Evolutionary conservation across 1,140 invertebrate genomes (phyloP).

Genomic region (Ruditapes philippinarum): DNA sequence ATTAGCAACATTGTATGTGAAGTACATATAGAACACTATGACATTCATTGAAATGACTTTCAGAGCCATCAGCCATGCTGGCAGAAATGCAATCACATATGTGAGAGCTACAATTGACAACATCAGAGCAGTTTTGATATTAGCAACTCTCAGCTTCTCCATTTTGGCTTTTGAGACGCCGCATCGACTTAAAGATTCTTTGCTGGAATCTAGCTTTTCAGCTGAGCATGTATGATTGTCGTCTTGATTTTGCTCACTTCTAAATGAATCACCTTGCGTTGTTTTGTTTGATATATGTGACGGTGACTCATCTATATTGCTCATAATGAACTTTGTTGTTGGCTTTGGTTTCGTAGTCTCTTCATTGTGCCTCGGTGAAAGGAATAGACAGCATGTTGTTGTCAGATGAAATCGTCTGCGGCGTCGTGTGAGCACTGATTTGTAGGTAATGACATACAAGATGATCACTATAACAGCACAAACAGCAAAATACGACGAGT

Average conservation of each 20-base stretch:
- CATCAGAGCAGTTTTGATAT: constrained; percentile 85
- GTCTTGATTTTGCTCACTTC: constrained; percentile 40
- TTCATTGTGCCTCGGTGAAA: constrained; percentile 23
- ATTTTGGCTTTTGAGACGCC: constrained; percentile 73
- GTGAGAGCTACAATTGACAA: constrained; percentile 84
- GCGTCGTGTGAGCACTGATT: constrained; percentile 78
- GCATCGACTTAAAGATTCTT: constrained; percentile 70
- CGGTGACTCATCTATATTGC: constrained; percentile 62
- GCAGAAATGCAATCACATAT: constrained; percentile 83
- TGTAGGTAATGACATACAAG: constrained; percentile 81
- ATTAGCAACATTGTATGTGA: constrained; percentile 85
- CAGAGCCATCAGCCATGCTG: constrained; percentile 82
- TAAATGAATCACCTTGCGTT: constrained; percentile 31
- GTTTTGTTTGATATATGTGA: constrained; percentile 39
- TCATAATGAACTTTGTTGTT: constrained; percentile 70
- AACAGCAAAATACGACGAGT: constrained; percentile 77
- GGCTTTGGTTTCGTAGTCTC: constrained; percentile 64
- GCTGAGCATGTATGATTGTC: constrained; percentile 39
- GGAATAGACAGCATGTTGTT: constrained; percentile 71
- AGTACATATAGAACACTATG: constrained; percentile 85
- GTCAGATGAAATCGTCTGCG: constrained; percentile 64
- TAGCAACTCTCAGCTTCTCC: constrained; percentile 79
- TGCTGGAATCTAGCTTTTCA: constrained; percentile 66
- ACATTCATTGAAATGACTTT: constrained; percentile 77
- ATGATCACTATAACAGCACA: constrained; percentile 79